Conservation (phyloP, 2,113 vertebrate genomes). For the Polypterus senegalus region DNA sequence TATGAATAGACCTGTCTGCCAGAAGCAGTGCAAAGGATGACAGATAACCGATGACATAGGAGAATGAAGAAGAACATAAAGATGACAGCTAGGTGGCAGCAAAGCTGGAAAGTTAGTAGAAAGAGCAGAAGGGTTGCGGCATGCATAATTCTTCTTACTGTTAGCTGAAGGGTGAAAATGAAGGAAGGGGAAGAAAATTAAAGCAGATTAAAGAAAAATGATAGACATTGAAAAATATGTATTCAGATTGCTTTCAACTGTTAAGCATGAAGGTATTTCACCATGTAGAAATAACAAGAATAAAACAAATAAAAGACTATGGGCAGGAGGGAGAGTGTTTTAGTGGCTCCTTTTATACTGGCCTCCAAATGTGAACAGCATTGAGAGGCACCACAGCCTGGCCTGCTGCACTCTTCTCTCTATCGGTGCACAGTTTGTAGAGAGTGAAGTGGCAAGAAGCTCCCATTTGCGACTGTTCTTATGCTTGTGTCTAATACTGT, state of each 20-base stretch:
- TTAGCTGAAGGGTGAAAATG: conserved; percentile 43
- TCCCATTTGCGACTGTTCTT: conserved; percentile 8
- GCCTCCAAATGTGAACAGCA: not conserved
- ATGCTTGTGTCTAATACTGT: conserved; percentile 4
- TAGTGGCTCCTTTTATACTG: not conserved
- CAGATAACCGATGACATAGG: not conserved
- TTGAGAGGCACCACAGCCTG: too few species aligned
- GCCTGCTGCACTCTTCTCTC: too few species aligned
- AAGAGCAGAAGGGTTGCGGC: conserved; percentile 26
- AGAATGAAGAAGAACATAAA: conserved; percentile 7
- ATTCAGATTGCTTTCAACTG: conserved; percentile 23
- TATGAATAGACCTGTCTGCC: not conserved
- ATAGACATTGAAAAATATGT: conserved; percentile 20
- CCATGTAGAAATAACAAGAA: not conserved
- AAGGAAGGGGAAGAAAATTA: conserved; percentile 26
- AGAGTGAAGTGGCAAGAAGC: not conserved
- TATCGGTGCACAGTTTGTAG: not conserved
- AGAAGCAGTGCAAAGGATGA: too few species aligned
- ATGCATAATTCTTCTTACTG: conserved; percentile 34
- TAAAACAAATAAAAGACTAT: not conserved
- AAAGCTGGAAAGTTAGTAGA: conserved; percentile 21
- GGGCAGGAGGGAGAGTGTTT: not conserved
- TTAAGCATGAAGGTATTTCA: not conserved
- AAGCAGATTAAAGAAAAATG: conserved; percentile 19
- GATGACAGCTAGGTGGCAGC: conserved; percentile 15